These are phyloP conservation scores for Willisornis vidua DNA, from an alignment of 2,113 vertebrate species.

Conservation along the genomic window DNA sequence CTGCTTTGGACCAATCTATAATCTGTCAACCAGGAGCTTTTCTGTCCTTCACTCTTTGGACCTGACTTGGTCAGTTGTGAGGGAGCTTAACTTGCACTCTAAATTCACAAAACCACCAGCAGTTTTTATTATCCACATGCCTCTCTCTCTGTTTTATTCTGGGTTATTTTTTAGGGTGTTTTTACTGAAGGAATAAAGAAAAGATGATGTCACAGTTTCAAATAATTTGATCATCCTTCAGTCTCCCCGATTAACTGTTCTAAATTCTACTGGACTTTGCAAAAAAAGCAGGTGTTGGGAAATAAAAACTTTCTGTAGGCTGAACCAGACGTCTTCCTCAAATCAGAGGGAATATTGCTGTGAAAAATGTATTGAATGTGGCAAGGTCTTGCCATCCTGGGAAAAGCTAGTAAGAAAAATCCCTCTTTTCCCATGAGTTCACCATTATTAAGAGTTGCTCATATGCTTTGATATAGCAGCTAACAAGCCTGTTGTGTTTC, in stretches of 20 bases:
- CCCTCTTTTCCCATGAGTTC: neutral
- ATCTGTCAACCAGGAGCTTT: neutral
- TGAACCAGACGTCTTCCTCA: neutral
- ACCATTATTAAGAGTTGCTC: neutral
- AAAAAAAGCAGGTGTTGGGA: neutral
- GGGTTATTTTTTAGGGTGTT: neutral
- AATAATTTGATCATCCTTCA: neutral
- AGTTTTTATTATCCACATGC: neutral
- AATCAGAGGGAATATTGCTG: neutral
- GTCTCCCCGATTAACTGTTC: neutral
- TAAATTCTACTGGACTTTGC: neutral
- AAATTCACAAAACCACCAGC: neutral
- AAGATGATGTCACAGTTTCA: neutral
- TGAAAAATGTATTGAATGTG: neutral
- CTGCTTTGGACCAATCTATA: neutral
- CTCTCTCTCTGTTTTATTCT: neutral
- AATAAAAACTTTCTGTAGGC: neutral
- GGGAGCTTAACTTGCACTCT: neutral
- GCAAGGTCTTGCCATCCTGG: neutral
- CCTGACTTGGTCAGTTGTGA: neutral
- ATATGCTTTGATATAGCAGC: neutral
- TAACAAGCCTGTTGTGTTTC: conserved; percentile 47
- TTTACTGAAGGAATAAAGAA: neutral
- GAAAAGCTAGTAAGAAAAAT: neutral
- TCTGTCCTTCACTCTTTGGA: neutral